These are phyloP conservation scores for Aramus guarauna DNA, from an alignment of 2,113 vertebrate species.

Conservation along the genomic window DNA sequence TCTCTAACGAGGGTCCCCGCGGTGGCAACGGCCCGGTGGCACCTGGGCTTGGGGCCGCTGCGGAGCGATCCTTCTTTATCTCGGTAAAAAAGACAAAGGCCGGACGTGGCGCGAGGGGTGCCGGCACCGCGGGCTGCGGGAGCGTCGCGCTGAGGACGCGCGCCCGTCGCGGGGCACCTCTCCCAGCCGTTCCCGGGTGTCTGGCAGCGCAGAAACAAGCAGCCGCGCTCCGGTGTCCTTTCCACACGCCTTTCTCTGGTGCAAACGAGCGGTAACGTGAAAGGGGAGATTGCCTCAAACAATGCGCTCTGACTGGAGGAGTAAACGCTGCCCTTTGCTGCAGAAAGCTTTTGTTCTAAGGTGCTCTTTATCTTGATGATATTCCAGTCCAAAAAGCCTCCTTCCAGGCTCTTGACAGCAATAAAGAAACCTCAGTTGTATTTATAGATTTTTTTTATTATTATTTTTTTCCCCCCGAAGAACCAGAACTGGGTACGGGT, in stretches of 20 bases:
- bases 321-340: constrained; percentile 39
- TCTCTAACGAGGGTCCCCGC: background rate
- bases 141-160: too few species aligned
- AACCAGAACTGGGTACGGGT: background rate
- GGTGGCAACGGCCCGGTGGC: background rate
- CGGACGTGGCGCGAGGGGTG: background rate
- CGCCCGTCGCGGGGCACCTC: background rate
- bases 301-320: background rate
- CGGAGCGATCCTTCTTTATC: background rate
- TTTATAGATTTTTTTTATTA: background rate
- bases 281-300: constrained; percentile 8
- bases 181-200: background rate
- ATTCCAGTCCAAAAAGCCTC: constrained; percentile 45
- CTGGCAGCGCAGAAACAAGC: background rate
- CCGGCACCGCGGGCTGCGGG: background rate
- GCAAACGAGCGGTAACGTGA: background rate
- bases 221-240: background rate
- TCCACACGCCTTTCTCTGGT: background rate
- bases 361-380: constrained; percentile 56
- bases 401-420: constrained; percentile 44
- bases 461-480: background rate
- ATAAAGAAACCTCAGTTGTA: constrained; percentile 39
- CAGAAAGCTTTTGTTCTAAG: constrained; percentile 56
- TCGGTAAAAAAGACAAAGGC: background rate
- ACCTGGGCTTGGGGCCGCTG: background rate